Evolutionary conservation across 2,888 invertebrate species (phyloP).

Genomic region (Agrochola circellaris): DNA sequence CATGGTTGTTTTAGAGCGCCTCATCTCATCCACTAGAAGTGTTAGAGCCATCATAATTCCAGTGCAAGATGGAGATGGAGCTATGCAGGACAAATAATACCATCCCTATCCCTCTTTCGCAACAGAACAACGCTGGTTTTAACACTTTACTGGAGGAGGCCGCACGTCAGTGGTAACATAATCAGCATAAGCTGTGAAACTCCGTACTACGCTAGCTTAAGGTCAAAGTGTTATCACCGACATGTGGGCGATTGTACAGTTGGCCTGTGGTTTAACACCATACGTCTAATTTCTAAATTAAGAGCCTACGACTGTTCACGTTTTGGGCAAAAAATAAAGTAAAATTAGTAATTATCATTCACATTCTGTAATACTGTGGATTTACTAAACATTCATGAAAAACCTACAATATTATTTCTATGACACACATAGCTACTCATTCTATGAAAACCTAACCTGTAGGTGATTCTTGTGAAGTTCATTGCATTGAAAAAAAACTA

Average conservation of each 20-base stretch:
- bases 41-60: not conserved
- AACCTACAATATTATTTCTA: slow-evolving; percentile 46
- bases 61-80: too few species aligned
- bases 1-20: not conserved
- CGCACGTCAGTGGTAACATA: not conserved
- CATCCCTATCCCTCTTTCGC: slow-evolving; percentile 2
- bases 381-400: slow-evolving; percentile 50
- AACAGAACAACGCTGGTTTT: not conserved
- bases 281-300: not conserved
- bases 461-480: slow-evolving; percentile 30
- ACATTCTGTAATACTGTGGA: slow-evolving; percentile 15
- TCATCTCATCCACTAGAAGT: not conserved
- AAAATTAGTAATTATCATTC: not conserved
- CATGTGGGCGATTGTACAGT: not conserved
- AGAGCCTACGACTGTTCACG: not conserved
- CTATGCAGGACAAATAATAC: not conserved
- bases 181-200: not conserved
- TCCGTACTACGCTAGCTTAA: not conserved
- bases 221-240: not conserved
- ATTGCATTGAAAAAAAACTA: slow-evolving; percentile 39
- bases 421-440: slow-evolving; percentile 44
- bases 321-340: slow-evolving; percentile 10
- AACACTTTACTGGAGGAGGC: not conserved
- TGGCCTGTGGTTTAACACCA: not conserved
- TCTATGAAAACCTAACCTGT: slow-evolving; percentile 49